Base-by-base conservation (phyloP, 2,888 invertebrate genomes). In the Ophion ellenae region DNA sequence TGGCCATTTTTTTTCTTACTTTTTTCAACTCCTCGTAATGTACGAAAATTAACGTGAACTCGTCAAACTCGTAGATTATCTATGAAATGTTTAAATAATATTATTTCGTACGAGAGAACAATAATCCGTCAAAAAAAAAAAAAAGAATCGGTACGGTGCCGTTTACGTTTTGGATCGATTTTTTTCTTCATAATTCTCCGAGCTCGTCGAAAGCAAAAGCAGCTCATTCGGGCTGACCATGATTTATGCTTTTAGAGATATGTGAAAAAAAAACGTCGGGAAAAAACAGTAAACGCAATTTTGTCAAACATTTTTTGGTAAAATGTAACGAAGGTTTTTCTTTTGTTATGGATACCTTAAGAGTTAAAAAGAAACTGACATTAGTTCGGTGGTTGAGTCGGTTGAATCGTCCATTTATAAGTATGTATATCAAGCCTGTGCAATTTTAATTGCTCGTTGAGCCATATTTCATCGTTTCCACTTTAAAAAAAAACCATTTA, bases 371-470 rank as follows among this genome's bases (percentile, higher is more conserved):
- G 24, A 53, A 53, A 17, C 3, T 53, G 53, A 53, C 17, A 53
- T 5, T 17, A 17, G 11, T 53, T 53, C 53, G 53, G 53, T 53
- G 53, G 53, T 53, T 53, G 53, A 53, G 53, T 53, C 11, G 53
- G 17, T 53, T 11, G 53, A 53, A 53, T 53, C 53, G 14, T 53
- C 53, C 53, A 53, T 53, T 3, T 53, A 17, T 53, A 53, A 11
- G 17, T 53, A 53, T 53, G 17, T 53, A 1, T 47, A 53, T 53
- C 53, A 53, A 53, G 53, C 36, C 14, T 14, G 36, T n/a, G 59
- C 45, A 32, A 67, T 78, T 69, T 61, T 3, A 69, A 77, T 77
- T 57, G 32, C n/a, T 36, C 45, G 32, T 32, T 67, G 24, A 11
- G 24, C 5, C 11, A 28, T 17, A 57, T 32, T 32, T n/a, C 10